Base-by-base conservation (phyloP, 2,888 invertebrate species). In the Zaprionus bogoriensis region DNA sequence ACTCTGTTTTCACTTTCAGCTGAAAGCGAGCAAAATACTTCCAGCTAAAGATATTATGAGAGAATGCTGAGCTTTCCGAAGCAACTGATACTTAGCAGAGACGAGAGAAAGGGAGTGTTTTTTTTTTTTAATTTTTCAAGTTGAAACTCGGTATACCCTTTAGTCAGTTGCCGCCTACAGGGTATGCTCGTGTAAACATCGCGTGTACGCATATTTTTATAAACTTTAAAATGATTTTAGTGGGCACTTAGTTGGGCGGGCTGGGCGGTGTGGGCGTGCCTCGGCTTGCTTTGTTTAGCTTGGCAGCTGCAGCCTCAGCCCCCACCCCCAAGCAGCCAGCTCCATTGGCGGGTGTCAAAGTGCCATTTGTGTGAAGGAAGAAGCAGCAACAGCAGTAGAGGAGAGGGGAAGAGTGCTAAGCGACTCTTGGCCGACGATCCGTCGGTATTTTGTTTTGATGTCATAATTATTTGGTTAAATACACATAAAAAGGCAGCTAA, bases 391-490 rank as follows among this genome's bases (percentile, higher is more conserved):
- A 17, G 17, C 19, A 36, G 36, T 3, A 6, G 10, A 7, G n/a
- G 20, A 10, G 20, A 39, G 17, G 9, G 19, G 19, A 9, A 4
- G n/a, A 10, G 20, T 1, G 4, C 84, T 61, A 67, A 78, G 51
- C 54, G 82, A 72, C 62, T 67, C 70, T 67, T 57, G n/a, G n/a
- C 36, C 54, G 32, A 44, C 45, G 41, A 62, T 41, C 41, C 67
- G 80, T 69, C 82, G 87, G 85, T 76, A 58, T 74, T 85, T 65
- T 57, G 54, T 64, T 77, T 87, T 84, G 85, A 87, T 87, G 79
- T 83, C 87, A 74, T 83, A 83, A 83, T 82, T 85, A 82, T 81
- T 82, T 87, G 65, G 57, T 78, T 74, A 87, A 82, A 82, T 78
- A 83, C 57, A 74, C 62, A 63, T 32, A 61, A 53, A 60, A 30